A percentile compares a stretch with the other conserved stretches of the same genome.
Conservation (phyloP, 64 coral and sea anemone genomes). For the Catalaphyllia jardinei region DNA sequence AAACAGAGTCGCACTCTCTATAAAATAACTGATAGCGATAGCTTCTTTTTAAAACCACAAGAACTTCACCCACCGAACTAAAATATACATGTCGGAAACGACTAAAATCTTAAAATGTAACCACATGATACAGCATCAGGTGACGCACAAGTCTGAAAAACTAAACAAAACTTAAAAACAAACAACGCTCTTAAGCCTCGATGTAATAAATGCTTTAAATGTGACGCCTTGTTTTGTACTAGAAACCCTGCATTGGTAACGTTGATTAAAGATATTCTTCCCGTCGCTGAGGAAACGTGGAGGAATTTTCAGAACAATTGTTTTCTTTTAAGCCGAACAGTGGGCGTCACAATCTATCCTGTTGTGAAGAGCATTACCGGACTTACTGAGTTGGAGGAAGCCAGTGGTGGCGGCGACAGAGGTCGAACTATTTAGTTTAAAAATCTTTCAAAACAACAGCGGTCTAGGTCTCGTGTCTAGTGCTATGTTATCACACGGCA, state of each 20-base stretch:
- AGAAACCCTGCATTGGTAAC: not conserved
- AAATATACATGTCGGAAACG: slow-evolving; percentile 4
- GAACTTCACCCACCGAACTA: not conserved
- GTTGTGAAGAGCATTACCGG: not conserved
- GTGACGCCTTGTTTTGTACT: not conserved
- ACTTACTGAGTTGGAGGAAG: not conserved
- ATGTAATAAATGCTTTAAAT: not conserved
- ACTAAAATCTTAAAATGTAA: not conserved
- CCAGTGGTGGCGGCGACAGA: not conserved
- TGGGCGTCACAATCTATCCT: not conserved
- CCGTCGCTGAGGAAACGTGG: not conserved
- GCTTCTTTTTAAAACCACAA: not conserved
- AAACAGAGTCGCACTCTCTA: not conserved
- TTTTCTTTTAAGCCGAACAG: not conserved
- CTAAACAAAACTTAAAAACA: not conserved
- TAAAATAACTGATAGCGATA: not conserved
- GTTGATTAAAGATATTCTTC: not conserved
- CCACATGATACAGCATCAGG: not conserved
- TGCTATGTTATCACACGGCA: not conserved
- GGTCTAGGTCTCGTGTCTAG: not conserved
- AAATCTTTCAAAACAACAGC: not conserved
- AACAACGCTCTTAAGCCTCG: not conserved
- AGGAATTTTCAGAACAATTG: not conserved
- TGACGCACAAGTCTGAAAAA: no score
- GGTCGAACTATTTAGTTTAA: not conserved